Base-by-base conservation (phyloP, 2,888 invertebrate species). In the Nemotelus nigrinus region DNA sequence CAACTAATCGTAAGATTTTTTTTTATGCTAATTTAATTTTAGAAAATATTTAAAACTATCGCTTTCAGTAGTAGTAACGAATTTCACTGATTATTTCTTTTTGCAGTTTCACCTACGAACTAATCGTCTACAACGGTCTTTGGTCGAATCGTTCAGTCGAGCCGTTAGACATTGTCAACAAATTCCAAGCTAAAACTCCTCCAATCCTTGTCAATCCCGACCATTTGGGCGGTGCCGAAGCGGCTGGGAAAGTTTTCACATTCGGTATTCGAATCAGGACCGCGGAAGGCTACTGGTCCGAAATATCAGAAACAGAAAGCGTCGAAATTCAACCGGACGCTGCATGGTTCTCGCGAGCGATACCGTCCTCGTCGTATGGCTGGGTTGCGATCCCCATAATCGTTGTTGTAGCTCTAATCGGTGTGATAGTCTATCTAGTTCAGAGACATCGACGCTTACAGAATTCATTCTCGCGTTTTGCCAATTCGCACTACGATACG, bases 401-500 rank as follows among this genome's bases (percentile, higher is more conserved):
- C 8, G 84, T 92, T 55, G 87, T 87, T 10, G 80, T 88, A 48
- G 88, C 88, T 8, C 88, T 91, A 6, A 88, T 89, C 5, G 89
- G 88, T 10, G 90, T 92, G 2, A 88, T 95, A 57, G 89, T 89
- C 10, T 90, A 93, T 84, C 85, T 88, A 79, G 88, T 91, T 77
- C 84, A 94, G 70, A 89, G 94, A 47, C 93, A 95, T 85, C 89
- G 93, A 65, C 89, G 94, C 67, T 89, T 95, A 55, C 91, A 94
- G 84, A 91, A 92, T 81, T 93, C 93, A 82, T 95, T 96, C 88
- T 91, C 93, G 76, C 90, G 94, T 75, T 95, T 95, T 87, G 93
- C 94, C 50, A 93, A 93, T 85, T 93, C 93, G 81, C 94, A 94
- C 86, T 97, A 97, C 86, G 95, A 95, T 88, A 93, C 93, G 75